Base-by-base conservation (phyloP, 2,797 vertebrate species). In the Morus bassanus region DNA sequence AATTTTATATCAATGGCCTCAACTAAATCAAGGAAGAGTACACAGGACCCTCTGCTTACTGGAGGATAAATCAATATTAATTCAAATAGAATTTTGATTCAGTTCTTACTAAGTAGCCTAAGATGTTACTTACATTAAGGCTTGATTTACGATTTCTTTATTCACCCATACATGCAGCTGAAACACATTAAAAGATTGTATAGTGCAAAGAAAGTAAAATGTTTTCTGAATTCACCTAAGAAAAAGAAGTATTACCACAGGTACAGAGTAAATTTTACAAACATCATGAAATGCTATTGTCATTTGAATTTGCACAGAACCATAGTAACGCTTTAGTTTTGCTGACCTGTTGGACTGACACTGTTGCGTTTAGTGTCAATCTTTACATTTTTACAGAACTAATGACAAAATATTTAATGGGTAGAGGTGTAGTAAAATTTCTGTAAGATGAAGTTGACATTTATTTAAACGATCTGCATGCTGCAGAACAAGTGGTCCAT, bases 141-240 rank as follows among this genome's bases (percentile, higher is more conserved):
- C 33, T 88, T 96, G 80, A 96, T 91, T 89, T 94, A 63, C 92
- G 28, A 16, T 80, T 96, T 94, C 76, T 56, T 82, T 73, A 84
- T 35, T 92, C 80, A 81, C 18, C 19, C 18, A 39, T 88, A 77
- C 41, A 85, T 84, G 68, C 75, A 83, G 23, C 33, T 92, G 57
- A 91, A 95, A 68, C n/a, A 70, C 51, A n/a, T 64, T 95, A 75
- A 61, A 90, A 87, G 27, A 31, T 46, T 85, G 13, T 35, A 43
- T 15, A 67, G 41, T 56, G 33, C 9, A 89, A 76, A 78, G 39
- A 80, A 94, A 96, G 88, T 64, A 5, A 84, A 84, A 27, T 72
- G 37, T 11, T 19, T 82, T 61, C 54, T 76, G 33, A 53, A 86
- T 85, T 95, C 78, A 96, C 23, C 7, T 54, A 67, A 81, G 30